phyloP scores from a whole-genome alignment of 92 coral and sea anemone genomes.

The Meandrina meandrites region DNA sequence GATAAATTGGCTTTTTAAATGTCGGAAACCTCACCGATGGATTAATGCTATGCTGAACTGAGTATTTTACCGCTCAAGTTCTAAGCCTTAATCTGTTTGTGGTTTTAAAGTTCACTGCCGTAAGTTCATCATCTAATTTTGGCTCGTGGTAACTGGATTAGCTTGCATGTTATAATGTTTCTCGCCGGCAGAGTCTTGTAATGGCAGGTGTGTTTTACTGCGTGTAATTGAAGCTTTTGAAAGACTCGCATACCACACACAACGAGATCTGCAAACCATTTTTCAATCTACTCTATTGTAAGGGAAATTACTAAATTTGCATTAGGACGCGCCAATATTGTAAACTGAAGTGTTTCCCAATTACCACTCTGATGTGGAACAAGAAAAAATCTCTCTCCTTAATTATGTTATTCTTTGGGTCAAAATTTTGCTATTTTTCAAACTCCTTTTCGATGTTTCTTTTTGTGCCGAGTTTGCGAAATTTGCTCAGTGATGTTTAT shows the following conservation, averaged over 20 bases:
- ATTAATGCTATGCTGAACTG: slow-evolving; percentile 23
- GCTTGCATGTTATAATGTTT: neutral
- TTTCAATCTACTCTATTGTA: neutral
- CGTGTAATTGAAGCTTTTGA: neutral
- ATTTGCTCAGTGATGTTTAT: too few species aligned
- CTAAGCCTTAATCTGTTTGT: slow-evolving; percentile 20
- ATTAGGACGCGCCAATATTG: neutral
- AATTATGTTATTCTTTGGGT: too few species aligned
- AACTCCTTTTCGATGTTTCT: too few species aligned
- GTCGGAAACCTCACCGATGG: slow-evolving; percentile 21
- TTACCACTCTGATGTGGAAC: neutral
- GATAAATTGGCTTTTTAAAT: slow-evolving; percentile 8
- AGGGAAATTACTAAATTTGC: neutral
- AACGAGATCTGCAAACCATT: neutral
- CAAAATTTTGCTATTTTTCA: too few species aligned
- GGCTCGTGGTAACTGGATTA: slow-evolving; percentile 26
- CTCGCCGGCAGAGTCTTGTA: neutral
- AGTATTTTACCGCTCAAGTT: slow-evolving; percentile 7
- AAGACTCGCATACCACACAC: slow-evolving; percentile 14
- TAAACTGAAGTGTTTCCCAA: neutral
- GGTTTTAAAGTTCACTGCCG: neutral
- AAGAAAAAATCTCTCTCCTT: neutral
- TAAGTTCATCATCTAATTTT: neutral
- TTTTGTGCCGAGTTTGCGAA: too few species aligned
- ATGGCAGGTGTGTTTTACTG: neutral